Conservation (phyloP, 1,140 invertebrate genomes). For the Halesus radiatus region DNA sequence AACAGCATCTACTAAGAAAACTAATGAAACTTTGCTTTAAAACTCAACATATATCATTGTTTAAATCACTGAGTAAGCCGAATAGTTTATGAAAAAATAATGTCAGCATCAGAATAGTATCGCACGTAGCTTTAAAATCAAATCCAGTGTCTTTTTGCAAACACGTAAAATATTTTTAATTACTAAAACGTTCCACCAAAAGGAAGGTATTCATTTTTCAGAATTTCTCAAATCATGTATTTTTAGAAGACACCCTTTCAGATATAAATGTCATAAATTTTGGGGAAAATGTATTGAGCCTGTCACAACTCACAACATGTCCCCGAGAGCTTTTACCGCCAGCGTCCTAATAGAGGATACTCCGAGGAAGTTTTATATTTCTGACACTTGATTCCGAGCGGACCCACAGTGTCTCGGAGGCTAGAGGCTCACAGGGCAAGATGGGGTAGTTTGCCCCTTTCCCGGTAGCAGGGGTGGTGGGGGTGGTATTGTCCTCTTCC, state of each 20-base stretch:
- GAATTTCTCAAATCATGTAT: neutral
- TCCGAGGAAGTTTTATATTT: slow-evolving; percentile 27
- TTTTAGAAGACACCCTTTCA: neutral
- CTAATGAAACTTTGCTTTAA: too few relatives aligned
- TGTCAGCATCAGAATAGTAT: too few relatives aligned
- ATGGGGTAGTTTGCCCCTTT: slow-evolving; percentile 12
- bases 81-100: too few relatives aligned
- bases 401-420: too few relatives aligned
- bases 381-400: slow-evolving; percentile 17
- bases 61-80: too few relatives aligned
- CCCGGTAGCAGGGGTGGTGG: neutral
- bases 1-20: too few relatives aligned
- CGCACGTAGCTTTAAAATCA: too few relatives aligned
- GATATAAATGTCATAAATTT: neutral
- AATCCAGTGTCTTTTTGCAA: too few relatives aligned
- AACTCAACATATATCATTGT: too few relatives aligned
- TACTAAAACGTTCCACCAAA: too few relatives aligned
- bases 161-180: too few relatives aligned
- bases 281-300: neutral
- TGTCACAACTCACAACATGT: neutral
- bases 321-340: neutral
- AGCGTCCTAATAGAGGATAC: too few relatives aligned
- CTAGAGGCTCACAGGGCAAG: slow-evolving; percentile 3
- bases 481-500: slow-evolving; percentile 35
- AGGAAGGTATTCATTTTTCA: neutral